Evolutionary conservation across 2,797 vertebrate species (phyloP).

Genomic region (Poliocrania exsul): DNA sequence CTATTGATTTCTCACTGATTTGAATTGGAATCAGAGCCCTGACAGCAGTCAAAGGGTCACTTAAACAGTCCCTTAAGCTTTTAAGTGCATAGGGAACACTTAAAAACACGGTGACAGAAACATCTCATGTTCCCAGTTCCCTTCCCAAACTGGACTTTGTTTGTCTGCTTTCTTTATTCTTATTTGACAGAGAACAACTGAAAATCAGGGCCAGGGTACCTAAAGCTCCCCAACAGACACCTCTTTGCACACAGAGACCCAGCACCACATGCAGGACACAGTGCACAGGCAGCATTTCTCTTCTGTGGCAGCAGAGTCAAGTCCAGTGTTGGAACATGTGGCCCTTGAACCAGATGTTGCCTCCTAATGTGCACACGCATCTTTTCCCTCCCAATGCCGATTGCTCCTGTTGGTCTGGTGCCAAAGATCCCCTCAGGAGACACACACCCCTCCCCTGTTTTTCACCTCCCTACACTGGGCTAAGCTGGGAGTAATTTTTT

Average conservation of each 20-base stretch:
- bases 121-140: not conserved
- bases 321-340: not conserved
- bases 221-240: not conserved
- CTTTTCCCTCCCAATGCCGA: not conserved
- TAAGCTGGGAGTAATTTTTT: not conserved
- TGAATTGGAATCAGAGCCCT: not conserved
- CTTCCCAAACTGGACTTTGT: not conserved
- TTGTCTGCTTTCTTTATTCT: not conserved
- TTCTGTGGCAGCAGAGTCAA: not conserved
- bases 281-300: not conserved
- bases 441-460: not conserved
- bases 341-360: not conserved
- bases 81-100: not conserved
- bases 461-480: not conserved
- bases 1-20: not conserved
- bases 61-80: not conserved
- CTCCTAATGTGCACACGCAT: not conserved
- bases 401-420: not conserved
- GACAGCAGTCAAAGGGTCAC: not conserved
- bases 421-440: not conserved
- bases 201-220: accelerated
- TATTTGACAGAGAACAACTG: not conserved
- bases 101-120: not conserved
- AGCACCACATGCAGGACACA: not conserved
- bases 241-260: not conserved